phyloP scores from a whole-genome alignment of 1,140 invertebrate species.

The Papilio dardanus region DNA sequence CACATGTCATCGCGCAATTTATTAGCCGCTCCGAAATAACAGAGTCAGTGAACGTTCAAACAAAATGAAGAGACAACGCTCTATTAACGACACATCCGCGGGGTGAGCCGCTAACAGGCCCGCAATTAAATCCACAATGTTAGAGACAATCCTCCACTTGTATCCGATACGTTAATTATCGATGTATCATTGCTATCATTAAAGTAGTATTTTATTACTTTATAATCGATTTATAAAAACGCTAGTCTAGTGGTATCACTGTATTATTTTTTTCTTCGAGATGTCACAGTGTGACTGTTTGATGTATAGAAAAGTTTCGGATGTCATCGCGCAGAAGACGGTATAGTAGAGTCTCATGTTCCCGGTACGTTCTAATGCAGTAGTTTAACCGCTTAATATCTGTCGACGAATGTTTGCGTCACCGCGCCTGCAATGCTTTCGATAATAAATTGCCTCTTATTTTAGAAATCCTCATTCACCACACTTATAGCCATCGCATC shows the following conservation, averaged over 20 bases:
- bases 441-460: conserved; percentile 78
- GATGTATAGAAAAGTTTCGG: conserved; percentile 65
- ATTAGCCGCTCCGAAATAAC: conserved; percentile 80
- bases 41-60: conserved; percentile 75
- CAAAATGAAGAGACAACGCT: conserved; percentile 77
- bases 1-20: conserved; percentile 82
- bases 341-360: conserved; percentile 62
- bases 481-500: conserved; percentile 61
- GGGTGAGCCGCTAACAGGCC: conserved; percentile 60
- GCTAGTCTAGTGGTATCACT: neutral
- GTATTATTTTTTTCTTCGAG: neutral
- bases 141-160: conserved; percentile 33
- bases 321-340: conserved; percentile 50
- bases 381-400: conserved; percentile 75
- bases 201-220: neutral
- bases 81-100: conserved; percentile 75
- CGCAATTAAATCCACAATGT: conserved; percentile 70
- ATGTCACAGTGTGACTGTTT: conserved; percentile 46
- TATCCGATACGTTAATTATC: conserved; percentile 38
- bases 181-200: neutral
- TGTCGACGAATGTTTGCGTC: conserved; percentile 78
- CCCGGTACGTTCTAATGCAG: conserved; percentile 60
- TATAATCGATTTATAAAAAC: neutral
- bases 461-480: conserved; percentile 78
- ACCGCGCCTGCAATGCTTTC: conserved; percentile 64